Evolutionary conservation across 2,113 vertebrate species (phyloP).

Genomic region (Rhynchomys soricoides): DNA sequence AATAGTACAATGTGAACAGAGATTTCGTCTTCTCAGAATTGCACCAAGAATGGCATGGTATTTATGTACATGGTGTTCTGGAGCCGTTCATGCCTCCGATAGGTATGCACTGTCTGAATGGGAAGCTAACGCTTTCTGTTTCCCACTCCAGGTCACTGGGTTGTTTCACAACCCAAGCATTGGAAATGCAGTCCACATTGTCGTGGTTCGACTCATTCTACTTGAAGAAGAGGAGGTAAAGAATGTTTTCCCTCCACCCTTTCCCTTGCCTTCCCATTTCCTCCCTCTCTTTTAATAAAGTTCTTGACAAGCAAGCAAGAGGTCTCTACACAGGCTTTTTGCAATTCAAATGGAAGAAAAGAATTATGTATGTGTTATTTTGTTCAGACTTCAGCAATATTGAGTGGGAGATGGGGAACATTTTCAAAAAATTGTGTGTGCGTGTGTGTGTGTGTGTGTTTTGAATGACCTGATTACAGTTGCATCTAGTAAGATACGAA

Average conservation of each 20-base stretch:
- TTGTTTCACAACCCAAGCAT: conserved; percentile 97
- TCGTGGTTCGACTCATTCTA: conserved; percentile 95
- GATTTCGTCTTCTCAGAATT: not conserved
- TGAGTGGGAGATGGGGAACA: not conserved
- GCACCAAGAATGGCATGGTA: not conserved
- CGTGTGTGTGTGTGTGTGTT: not conserved
- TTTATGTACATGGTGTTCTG: not conserved
- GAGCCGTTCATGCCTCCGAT: conserved; percentile 2
- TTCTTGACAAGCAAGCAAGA: not conserved
- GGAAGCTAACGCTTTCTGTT: conserved; percentile 68
- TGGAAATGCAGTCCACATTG: conserved; percentile 96
- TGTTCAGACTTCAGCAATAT: not conserved
- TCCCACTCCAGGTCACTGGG: conserved; percentile 92
- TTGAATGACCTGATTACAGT: not conserved
- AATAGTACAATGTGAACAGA: not conserved
- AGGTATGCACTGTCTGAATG: not conserved
- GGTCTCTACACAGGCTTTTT: not conserved
- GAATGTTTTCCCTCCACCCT: not conserved
- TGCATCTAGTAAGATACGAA: not conserved
- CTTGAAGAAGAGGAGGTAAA: conserved; percentile 97
- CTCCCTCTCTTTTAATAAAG: not conserved
- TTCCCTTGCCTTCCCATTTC: fast-evolving
- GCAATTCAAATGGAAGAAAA: not conserved
- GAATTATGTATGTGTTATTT: not conserved
- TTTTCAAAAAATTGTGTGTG: not conserved